A percentile compares a stretch with the other conserved stretches of the same genome.
Evolutionary conservation across 2,888 invertebrate species (phyloP).

Genomic region (Mylabris sibirica): DNA sequence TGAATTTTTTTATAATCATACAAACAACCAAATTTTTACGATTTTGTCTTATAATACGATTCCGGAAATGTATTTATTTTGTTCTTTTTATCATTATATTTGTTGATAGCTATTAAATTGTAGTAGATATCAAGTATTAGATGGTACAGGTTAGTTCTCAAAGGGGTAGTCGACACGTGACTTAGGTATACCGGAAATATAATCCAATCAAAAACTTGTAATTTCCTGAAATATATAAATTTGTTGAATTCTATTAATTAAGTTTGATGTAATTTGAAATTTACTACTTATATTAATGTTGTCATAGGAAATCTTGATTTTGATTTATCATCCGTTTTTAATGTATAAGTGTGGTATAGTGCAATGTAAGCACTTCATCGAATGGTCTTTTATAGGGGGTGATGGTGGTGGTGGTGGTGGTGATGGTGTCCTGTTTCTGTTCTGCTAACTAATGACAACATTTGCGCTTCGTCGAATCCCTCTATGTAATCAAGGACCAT

Average conservation of each 20-base stretch:
- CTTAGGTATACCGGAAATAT: slow-evolving; percentile 31
- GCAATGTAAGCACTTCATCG: slow-evolving; percentile 29
- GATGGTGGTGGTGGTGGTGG: not conserved
- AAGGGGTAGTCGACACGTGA: slow-evolving; percentile 38
- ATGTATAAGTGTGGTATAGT: slow-evolving; percentile 16
- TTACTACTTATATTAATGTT: not conserved
- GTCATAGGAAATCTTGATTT: not conserved
- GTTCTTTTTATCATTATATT: not conserved
- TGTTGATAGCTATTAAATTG: not conserved
- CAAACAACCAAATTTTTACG: not conserved
- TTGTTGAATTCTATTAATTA: slow-evolving; percentile 3
- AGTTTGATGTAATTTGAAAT: not conserved
- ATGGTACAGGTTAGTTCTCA: not conserved
- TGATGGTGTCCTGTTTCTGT: slow-evolving; percentile 17
- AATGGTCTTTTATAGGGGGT: not conserved
- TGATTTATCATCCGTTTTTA: not conserved
- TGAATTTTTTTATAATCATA: not conserved
- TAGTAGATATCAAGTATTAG: not conserved
- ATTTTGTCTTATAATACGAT: not conserved
- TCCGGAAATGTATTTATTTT: not conserved
- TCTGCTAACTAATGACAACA: slow-evolving; percentile 37
- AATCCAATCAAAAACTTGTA: slow-evolving; percentile 22
- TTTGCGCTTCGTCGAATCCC: slow-evolving; percentile 48
- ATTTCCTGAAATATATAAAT: slow-evolving; percentile 1
- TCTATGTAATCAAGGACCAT: slow-evolving; percentile 50